Evolutionary conservation across 2,888 invertebrate genomes (phyloP), one percentile per base, ranked within the genome.

Genomic region (Creontiades dilutus): DNA sequence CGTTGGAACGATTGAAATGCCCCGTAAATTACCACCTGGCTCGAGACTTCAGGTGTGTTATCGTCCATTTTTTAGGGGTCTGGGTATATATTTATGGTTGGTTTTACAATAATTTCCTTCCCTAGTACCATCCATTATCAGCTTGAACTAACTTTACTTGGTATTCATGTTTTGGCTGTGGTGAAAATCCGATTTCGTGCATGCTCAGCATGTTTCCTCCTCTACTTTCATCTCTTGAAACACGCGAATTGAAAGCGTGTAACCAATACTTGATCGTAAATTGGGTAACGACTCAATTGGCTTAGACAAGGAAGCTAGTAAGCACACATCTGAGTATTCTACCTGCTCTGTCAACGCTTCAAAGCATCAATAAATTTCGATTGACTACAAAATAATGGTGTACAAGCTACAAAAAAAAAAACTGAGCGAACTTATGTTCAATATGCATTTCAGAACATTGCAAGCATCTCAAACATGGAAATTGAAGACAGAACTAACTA

Each of bases 1-100:
- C 93, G 94, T 99, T 82, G 99, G 99, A 28, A 98, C 99, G 0
- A 98, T 99, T 91, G 99, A 99, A 94, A 98, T 99, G 94, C 98
- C 99, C 0, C 96, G 96, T 93, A 96, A 97, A 92, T 94, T 97
- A 76, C 94, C 96, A 86, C 95, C 96, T 80, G 96, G 96, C 68
- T 96, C 96, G 16, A 96, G 97, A 89, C 93, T 96, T 92, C 95
- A 95, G 93, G 94, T 94, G 90, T 86, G 86, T 85, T 37, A 78
- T 46, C 78, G 78, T 47, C 23, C 68, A 68, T 11, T 68, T 23
- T 9, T 19, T 23, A 23, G 23, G 68, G 68, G 68, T 23, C 23
- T 19, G 68, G 19, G 23, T 12, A 11, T 7, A 68, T 68, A n/a
- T 27, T 13, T 27, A 13, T 68, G 11, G 14, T 13, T 19, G 27